Evolutionary conservation across 2,888 invertebrate species (phyloP).

Genomic region (Rotaria socialis): DNA sequence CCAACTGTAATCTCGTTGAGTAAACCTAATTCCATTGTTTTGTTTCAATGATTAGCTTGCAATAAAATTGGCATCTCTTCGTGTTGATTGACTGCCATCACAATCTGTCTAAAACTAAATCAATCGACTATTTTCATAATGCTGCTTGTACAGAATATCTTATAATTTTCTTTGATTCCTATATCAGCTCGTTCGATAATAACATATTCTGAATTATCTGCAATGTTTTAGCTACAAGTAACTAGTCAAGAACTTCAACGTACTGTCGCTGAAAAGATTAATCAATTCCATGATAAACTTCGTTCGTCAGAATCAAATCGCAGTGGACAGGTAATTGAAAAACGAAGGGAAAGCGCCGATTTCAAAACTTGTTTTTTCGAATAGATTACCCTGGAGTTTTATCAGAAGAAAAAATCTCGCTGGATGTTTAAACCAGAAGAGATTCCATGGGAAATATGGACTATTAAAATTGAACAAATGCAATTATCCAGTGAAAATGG

Average conservation of each 20-base stretch:
- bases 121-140: too few species aligned
- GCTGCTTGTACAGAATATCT: too few species aligned
- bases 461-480: slow-evolving; percentile 80
- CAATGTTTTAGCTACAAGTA: slow-evolving; percentile 68
- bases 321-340: slow-evolving; percentile 54
- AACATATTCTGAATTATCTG: neutral
- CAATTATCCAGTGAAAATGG: slow-evolving; percentile 76
- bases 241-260: slow-evolving; percentile 67
- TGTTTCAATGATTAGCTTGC: too few species aligned
- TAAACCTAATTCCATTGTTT: too few species aligned
- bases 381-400: slow-evolving; percentile 83
- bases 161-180: too few species aligned
- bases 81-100: too few species aligned
- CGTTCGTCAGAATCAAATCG: slow-evolving; percentile 57
- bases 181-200: too few species aligned
- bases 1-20: too few species aligned
- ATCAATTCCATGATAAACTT: slow-evolving; percentile 62
- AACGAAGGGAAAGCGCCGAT: slow-evolving; percentile 49
- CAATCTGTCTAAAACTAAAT: too few species aligned
- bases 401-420: slow-evolving; percentile 79
- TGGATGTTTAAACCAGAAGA: slow-evolving; percentile 82
- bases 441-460: slow-evolving; percentile 98
- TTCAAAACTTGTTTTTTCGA: neutral
- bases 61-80: too few species aligned
- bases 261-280: slow-evolving; percentile 67